phyloP scores from a whole-genome alignment of 2,888 invertebrate species.

The Mallateleia sp. region DNA sequence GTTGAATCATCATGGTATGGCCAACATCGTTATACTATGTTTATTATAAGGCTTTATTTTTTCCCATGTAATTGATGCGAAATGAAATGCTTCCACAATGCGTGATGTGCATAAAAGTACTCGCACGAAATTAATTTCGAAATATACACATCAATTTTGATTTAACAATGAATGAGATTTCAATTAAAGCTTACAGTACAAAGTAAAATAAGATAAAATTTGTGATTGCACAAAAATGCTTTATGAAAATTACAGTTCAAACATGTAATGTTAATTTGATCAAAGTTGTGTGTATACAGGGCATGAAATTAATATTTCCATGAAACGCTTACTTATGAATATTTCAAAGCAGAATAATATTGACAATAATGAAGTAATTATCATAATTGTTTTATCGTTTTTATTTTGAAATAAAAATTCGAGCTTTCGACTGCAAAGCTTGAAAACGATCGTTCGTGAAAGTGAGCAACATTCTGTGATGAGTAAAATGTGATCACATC shows the following conservation, averaged over 20 bases:
- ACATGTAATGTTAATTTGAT: constrained; percentile 60
- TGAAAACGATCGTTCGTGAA: neutral
- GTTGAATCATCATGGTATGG: too few species aligned
- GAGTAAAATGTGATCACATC: too few species aligned
- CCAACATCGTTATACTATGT: too few species aligned
- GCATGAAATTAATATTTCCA: constrained; percentile 47
- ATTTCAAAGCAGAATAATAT: constrained; percentile 61
- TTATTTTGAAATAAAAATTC: constrained; percentile 14
- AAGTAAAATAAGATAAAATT: constrained; percentile 66
- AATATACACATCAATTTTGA: constrained; percentile 58
- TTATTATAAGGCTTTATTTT: too few species aligned
- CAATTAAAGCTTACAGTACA: constrained; percentile 64
- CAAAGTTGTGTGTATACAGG: constrained; percentile 27
- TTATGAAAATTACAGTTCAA: constrained; percentile 55
- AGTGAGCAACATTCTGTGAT: too few species aligned
- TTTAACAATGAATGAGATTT: constrained; percentile 63
- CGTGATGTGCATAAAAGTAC: constrained; percentile 60
- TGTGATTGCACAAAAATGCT: constrained; percentile 57
- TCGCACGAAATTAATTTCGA: constrained; percentile 63
- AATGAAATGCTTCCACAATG: constrained; percentile 64
- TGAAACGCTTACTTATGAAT: constrained; percentile 40
- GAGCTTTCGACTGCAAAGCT: neutral
- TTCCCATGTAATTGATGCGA: constrained; percentile 64
- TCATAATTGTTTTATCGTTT: constrained; percentile 50
- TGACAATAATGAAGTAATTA: constrained; percentile 53